phyloP scores from a whole-genome alignment of 2,888 invertebrate species.

The Heliconius ismenius region DNA sequence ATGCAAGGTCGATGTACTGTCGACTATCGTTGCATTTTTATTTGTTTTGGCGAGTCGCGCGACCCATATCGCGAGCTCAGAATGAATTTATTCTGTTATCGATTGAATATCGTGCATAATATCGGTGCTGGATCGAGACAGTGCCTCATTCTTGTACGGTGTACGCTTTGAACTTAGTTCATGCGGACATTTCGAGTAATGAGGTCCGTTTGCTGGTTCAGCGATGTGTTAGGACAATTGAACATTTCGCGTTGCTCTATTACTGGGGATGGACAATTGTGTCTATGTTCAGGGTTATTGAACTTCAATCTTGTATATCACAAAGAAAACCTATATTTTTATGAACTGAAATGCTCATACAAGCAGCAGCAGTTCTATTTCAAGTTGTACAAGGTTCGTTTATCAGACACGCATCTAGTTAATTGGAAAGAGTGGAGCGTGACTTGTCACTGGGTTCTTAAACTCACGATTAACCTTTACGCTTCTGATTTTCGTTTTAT shows the following conservation, averaged over 20 bases:
- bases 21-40: slow-evolving; percentile 78
- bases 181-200: slow-evolving; percentile 37
- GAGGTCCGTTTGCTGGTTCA: slow-evolving; percentile 34
- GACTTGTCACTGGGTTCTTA: not conserved
- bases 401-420: not conserved
- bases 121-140: slow-evolving; percentile 59
- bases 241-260: slow-evolving; percentile 27
- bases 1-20: slow-evolving; percentile 79
- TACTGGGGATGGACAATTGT: slow-evolving; percentile 25
- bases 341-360: not conserved
- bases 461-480: not conserved
- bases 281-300: slow-evolving; percentile 9
- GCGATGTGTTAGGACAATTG: slow-evolving; percentile 30
- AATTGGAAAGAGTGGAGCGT: slow-evolving; percentile 9
- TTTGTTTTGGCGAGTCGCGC: slow-evolving; percentile 79
- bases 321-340: not conserved
- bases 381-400: not conserved
- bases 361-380: not conserved
- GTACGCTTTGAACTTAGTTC: slow-evolving; percentile 35
- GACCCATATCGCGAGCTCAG: slow-evolving; percentile 76
- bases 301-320: slow-evolving; percentile 5
- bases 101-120: slow-evolving; percentile 76
- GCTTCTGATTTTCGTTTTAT: not conserved
- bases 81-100: slow-evolving; percentile 81
- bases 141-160: slow-evolving; percentile 44